phyloP scores from a whole-genome alignment of 2,888 invertebrate genomes.

The Acrocyrtus sp. region DNA sequence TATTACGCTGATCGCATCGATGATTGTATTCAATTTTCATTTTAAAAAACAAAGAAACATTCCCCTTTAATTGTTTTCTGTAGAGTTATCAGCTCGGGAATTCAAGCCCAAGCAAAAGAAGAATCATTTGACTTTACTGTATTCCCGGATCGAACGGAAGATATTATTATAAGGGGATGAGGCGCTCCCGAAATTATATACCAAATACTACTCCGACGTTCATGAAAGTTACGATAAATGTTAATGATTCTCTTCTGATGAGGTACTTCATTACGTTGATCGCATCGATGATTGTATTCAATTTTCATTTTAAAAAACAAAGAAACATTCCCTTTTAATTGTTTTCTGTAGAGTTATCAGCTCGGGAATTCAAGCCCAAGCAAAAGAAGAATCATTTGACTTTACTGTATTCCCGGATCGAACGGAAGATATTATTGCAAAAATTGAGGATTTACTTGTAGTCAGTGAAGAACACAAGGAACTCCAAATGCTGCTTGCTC shows the following conservation, averaged over 20 bases:
- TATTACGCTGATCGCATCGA: no score
- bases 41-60: no score
- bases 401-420: slow-evolving; percentile 39
- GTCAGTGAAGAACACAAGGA: slow-evolving; percentile 1
- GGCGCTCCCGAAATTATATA: background rate
- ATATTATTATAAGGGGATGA: slow-evolving; percentile 34
- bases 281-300: background rate
- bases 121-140: slow-evolving; percentile 44
- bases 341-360: slow-evolving; percentile 39
- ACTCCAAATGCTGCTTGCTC: slow-evolving; percentile 10
- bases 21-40: no score
- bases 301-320: background rate
- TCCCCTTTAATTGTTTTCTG: no score
- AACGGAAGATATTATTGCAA: slow-evolving; percentile 35
- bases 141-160: slow-evolving; percentile 37
- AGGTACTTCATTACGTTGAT: slow-evolving; percentile 12
- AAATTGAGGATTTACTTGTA: slow-evolving; percentile 31
- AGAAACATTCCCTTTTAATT: no score
- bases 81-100: slow-evolving; percentile 34
- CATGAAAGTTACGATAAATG: background rate
- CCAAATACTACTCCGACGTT: slow-evolving; percentile 22
- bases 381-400: slow-evolving; percentile 35
- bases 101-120: slow-evolving; percentile 22
- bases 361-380: slow-evolving; percentile 22
- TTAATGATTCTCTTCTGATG: slow-evolving; percentile 29